A percentile compares a stretch with the other conserved stretches of the same genome.
These are phyloP conservation scores for Pseudopodoces humilis DNA, from an alignment of 2,113 vertebrate species.

Conservation along the genomic window DNA sequence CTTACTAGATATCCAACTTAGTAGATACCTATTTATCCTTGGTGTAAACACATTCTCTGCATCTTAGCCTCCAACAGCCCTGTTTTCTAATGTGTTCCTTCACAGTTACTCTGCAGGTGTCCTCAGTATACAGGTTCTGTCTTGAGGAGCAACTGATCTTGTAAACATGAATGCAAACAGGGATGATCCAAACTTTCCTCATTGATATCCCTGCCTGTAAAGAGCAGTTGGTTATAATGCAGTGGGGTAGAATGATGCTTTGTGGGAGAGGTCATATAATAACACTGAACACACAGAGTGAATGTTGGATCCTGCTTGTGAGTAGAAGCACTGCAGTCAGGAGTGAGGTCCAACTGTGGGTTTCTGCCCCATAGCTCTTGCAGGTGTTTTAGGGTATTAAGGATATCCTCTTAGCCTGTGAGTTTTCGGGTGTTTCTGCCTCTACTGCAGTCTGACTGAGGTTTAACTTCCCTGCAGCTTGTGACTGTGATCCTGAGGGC, in stretches of 20 bases:
- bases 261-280: neutral
- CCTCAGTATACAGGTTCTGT: neutral
- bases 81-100: slow-evolving; percentile 28
- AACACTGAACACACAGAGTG: neutral
- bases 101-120: slow-evolving; percentile 10
- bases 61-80: neutral
- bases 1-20: neutral
- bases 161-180: slow-evolving; percentile 2
- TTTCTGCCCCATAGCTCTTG: neutral
- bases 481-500: slow-evolving; percentile 93
- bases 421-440: neutral
- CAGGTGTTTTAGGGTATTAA: neutral
- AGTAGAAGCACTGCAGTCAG: fast-evolving
- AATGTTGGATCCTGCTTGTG: neutral
- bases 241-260: neutral
- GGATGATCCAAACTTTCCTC: neutral
- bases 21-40: slow-evolving; percentile 18
- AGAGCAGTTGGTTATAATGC: neutral
- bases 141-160: neutral
- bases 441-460: neutral
- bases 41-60: slow-evolving; percentile 34
- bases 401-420: neutral
- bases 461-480: slow-evolving; percentile 76
- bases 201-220: neutral
- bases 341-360: neutral